Percentiles rank a stretch among this genome's conserved stretches.
phyloP scores from a whole-genome alignment of 2,888 invertebrate genomes.

The Callyntrura guangdongensis region DNA sequence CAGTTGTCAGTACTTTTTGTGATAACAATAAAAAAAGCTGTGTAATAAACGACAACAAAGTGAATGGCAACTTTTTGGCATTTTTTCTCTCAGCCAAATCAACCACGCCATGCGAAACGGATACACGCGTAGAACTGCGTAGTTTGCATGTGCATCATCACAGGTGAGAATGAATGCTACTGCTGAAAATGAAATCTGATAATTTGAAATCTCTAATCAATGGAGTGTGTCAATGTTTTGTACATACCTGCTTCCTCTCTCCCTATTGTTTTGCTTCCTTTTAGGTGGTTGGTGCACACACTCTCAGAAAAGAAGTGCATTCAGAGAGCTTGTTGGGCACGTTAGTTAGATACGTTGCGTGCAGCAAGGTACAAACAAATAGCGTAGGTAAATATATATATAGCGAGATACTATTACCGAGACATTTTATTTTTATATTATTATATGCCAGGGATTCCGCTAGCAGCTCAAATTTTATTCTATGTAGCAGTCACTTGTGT shows the following conservation, averaged over 20 bases:
- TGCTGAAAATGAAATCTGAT: conserved; percentile 15
- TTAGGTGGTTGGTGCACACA: background rate
- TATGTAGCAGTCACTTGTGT: too few species aligned
- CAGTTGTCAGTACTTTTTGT: background rate
- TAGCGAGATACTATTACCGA: background rate
- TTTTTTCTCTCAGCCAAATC: background rate
- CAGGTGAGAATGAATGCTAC: conserved; percentile 49
- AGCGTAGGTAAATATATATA: background rate
- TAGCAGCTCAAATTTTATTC: too few species aligned
- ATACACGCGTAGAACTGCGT: background rate
- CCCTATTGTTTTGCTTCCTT: conserved; percentile 32
- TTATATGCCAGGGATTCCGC: too few species aligned
- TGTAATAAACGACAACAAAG: background rate
- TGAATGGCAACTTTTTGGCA: background rate
- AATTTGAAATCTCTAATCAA: conserved; percentile 23
- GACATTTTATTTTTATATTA: too few species aligned
- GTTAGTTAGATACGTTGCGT: background rate
- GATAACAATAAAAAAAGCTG: conserved; percentile 9
- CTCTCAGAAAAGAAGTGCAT: background rate
- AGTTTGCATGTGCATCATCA: background rate
- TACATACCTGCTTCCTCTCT: background rate
- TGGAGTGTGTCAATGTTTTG: background rate
- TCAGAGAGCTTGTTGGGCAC: background rate
- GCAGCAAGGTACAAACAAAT: background rate
- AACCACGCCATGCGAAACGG: background rate